Evolutionary conservation across 2,797 vertebrate genomes (phyloP).

Genomic region (Cynopterus sphinx): DNA sequence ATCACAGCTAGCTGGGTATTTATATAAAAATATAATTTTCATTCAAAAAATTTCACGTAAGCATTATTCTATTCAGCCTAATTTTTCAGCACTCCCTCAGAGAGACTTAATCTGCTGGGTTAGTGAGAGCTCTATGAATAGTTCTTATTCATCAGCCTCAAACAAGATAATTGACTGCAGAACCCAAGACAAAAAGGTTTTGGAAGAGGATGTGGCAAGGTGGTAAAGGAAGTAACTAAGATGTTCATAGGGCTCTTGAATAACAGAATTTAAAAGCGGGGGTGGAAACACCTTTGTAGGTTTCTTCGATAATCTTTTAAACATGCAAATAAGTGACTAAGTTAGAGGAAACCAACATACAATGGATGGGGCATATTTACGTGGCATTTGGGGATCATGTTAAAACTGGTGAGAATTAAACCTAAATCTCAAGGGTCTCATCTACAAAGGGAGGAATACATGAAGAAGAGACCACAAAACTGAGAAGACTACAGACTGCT

Average conservation of each 20-base stretch:
- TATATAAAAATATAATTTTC: conserved; percentile 29
- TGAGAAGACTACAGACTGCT: neutral
- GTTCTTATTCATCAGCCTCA: conserved; percentile 71
- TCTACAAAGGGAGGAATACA: conserved; percentile 47
- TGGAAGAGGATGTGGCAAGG: conserved; percentile 65
- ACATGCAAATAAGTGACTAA: conserved; percentile 75
- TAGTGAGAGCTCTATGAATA: conserved; percentile 49
- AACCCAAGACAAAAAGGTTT: conserved; percentile 44
- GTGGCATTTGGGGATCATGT: conserved; percentile 63
- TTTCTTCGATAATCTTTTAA: conserved; percentile 67
- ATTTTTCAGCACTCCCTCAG: conserved; percentile 44
- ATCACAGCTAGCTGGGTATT: conserved; percentile 13
- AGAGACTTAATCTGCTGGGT: conserved; percentile 65
- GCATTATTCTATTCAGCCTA: conserved; percentile 17
- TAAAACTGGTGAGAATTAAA: conserved; percentile 78
- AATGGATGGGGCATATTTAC: conserved; percentile 42
- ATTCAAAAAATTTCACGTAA: conserved; percentile 52
- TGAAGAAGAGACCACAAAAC: conserved; percentile 43
- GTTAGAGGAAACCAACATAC: conserved; percentile 59
- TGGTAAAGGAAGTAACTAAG: conserved; percentile 53
- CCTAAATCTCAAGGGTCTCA: conserved; percentile 59
- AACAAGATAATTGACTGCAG: conserved; percentile 53
- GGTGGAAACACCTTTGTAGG: neutral
- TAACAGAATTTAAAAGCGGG: neutral
- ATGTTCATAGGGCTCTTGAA: conserved; percentile 51